phyloP scores from a whole-genome alignment of 2,113 vertebrate species.

The Casuarius casuarius region DNA sequence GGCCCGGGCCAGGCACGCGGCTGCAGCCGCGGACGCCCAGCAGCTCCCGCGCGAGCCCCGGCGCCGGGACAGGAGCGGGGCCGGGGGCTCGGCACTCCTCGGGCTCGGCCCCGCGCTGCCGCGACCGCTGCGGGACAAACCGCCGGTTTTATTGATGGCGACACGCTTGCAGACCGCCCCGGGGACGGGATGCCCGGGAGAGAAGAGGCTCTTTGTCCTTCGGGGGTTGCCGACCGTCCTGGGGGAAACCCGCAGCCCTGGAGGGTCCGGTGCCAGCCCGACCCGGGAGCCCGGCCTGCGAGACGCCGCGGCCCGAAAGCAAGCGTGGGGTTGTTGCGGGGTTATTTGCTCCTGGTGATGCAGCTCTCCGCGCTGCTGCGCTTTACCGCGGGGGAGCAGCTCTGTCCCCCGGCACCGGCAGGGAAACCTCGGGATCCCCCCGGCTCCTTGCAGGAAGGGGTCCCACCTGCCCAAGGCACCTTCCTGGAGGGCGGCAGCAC shows the following conservation, averaged over 20 bases:
- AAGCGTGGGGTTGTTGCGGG: fast-evolving
- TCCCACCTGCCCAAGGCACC: too few species aligned
- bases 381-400: background rate
- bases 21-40: too few species aligned
- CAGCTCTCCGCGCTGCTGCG: fast-evolving
- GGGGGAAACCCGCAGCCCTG: background rate
- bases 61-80: too few species aligned
- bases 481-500: too few species aligned
- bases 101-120: too few species aligned
- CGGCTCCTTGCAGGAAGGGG: too few species aligned
- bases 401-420: background rate
- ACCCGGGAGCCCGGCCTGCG: fast-evolving
- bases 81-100: too few species aligned
- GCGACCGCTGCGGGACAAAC: background rate
- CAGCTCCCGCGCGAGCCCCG: too few species aligned
- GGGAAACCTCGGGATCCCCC: too few species aligned
- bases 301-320: fast-evolving
- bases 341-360: fast-evolving
- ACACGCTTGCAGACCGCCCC: background rate
- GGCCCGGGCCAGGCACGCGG: too few species aligned
- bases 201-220: background rate
- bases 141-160: fast-evolving
- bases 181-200: fast-evolving
- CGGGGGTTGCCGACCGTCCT: fast-evolving
- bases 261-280: fast-evolving